Conservation (phyloP, 1,140 invertebrate genomes). For the Prorops nasuta region DNA sequence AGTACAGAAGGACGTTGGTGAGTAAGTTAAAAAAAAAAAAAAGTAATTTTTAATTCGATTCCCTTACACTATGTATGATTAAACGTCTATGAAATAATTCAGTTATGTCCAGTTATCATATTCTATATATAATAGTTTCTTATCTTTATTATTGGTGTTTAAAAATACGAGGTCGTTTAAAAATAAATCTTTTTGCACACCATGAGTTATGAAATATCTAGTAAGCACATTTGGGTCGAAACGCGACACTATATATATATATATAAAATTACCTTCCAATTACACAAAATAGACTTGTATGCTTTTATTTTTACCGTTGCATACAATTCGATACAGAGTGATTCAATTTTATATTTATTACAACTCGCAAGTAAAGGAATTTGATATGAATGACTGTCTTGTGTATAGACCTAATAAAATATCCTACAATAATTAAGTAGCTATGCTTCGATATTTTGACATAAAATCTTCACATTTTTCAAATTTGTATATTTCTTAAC, state of each 20-base stretch:
- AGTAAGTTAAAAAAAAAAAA: slow-evolving; percentile 22
- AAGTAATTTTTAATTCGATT: background rate
- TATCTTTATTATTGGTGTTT: slow-evolving; percentile 11
- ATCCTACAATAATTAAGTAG: no score
- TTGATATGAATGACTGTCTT: slow-evolving; percentile 17
- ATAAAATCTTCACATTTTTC: slow-evolving; percentile 16
- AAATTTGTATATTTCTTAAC: slow-evolving; percentile 26
- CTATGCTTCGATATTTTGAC: slow-evolving; percentile 7
- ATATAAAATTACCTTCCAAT: no score
- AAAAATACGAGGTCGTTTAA: background rate
- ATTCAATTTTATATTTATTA: no score
- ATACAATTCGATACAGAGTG: slow-evolving; percentile 12
- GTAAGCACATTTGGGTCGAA: no score
- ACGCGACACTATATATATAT: background rate
- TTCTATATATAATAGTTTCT: slow-evolving; percentile 11
- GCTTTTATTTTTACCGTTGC: slow-evolving; percentile 8
- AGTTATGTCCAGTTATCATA: no score
- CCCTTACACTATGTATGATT: background rate
- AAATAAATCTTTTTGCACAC: no score
- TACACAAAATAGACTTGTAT: slow-evolving; percentile 3
- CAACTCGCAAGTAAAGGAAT: no score
- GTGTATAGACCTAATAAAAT: slow-evolving; percentile 23
- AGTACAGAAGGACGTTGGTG: slow-evolving; percentile 36
- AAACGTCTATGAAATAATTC: no score
- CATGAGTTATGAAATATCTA: no score